Evolutionary conservation across 2,888 invertebrate species (phyloP), one percentile per base, ranked within the genome.

Genomic region (Xestobium rufovillosum): DNA sequence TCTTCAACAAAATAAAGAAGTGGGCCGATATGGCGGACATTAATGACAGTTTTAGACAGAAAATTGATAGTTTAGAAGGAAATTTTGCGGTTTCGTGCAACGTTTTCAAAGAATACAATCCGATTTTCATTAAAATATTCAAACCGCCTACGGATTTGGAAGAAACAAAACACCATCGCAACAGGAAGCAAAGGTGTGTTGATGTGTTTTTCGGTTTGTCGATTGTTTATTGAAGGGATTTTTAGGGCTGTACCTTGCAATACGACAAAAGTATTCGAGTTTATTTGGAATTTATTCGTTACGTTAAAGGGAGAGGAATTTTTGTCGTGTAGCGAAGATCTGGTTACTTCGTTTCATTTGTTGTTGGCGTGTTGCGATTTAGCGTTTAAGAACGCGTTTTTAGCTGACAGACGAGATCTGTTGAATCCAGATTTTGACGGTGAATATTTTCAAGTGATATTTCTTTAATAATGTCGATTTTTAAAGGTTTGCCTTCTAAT

Each of bases 11-110:
- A 70, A 91, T 94, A 56, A 85, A 88, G 60, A 83, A 83, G 57
- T 98, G 96, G 96, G 81, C 86, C 42, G 90, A 92, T 55, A 94
- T 97, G 91, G 83, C 90, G 1, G 81, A 82, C 46, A 75, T 92
- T 66, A 78, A 90, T 0, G 78, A 80, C 50, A 83, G 86, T 38
- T 89, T 94, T 59, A 73, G 83, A 41, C 75, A 78, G 30, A 86
- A 86, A 63, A 83, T 96, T 38, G 82, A 86, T 42, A 76, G 81
- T 42, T 66, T 96, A 39, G 88, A 96, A 57, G 76, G 84, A 38
- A 92, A 89, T 59, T 95, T 96, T 70, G 83, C 86, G 31, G 94
- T 97, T 2, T 89, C 95, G 1, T 86, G 85, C 51, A 84, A 91
- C n/a, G 79, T 95, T 35, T 96, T 89, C 63, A 85, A 90, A 55